Base-by-base conservation (phyloP, 2,888 invertebrate species). In the Dicycla oo region DNA sequence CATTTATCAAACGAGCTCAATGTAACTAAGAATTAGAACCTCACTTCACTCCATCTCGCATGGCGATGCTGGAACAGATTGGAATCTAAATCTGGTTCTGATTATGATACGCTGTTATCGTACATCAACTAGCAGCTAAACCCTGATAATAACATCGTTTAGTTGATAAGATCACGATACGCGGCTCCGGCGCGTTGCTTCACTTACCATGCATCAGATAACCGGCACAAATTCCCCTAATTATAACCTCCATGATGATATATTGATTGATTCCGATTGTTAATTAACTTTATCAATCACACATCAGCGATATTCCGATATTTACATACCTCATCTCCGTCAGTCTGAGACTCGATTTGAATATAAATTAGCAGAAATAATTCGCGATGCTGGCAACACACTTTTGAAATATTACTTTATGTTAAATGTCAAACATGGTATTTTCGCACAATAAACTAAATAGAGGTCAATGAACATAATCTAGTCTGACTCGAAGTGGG, bases 281-380 rank as follows among this genome's bases (percentile, higher is more conserved):
- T 78, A 68, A 80, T 86, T 77, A 80, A 51, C 8, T 66, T 74
- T 69, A 79, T 79, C 75, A 78, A 83, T 82, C 82, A 71, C 62
- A 68, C 65, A 67, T 73, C 75, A 54, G 56, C 51, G 13, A 40
- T 81, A 70, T 75, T 71, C 58, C 66, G 63, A 53, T 66, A 85
- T 85, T 84, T 76, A 64, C 78, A 85, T 84, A 84, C 73, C 74
- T 67, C 8, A 74, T 63, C 65, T 62, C 61, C 40, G 71, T 69
- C 49, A 73, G 30, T 56, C 38, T 53, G 10, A 38, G 7, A 65
- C 38, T 56, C 57, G 54, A 77, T 82, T 84, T 75, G 49, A 82
- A 86, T 83, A 72, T 82, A 63, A 76, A 86, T 75, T 69, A 47
- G 58, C 57, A 68, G 60, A 61, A 67, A 64, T 69, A 78, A 75